Evolutionary conservation across 2,888 invertebrate genomes (phyloP), one percentile per base, ranked within the genome.

Genomic region (Girardia tigrina): DNA sequence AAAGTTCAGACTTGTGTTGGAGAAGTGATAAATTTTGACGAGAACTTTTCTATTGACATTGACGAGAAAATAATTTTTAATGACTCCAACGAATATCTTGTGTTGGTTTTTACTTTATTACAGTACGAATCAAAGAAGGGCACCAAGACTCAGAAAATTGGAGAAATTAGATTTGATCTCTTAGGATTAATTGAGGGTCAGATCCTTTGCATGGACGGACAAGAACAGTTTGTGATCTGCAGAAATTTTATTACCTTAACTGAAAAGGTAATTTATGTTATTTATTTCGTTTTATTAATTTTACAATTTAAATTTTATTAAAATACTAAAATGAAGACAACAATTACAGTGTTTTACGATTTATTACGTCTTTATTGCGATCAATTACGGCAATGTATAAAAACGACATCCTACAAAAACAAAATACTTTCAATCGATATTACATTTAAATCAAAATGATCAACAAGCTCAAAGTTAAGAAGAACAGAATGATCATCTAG

Each of bases 1-100:
- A 12, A 56, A 20, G 23, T 56, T 23, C 56, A 56, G 56, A 8
- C 56, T 23, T 56, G 56, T 56, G 56, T 56, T 56, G 56, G 56
- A 56, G 56, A 56, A 56, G 56, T 56, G 2, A n/a, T 56, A 56
- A 56, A 56, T n/a, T 56, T 56, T 56, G 56, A 56, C n/a, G 56
- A 56, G n/a, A 56, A 23, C 23, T 56, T 56, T n/a, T 2, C n/a
- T 8, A n/a, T 56, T 4, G 56, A 56, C 23, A 56, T 56, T 56
- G 56, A 56, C 23, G 56, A n/a, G 23, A 56, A 56, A 4, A n/a
- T 56, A 20, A 4, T 12, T 6, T 56, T 56, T 16, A 56, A 56
- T 56, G 56, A 56, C 4, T 20, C 8, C 56, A 56, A 56, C 23
- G 56, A 56, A 56, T 20, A 56, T 56, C 23, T 56, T 2, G 56